Percentiles rank a stretch among this genome's conserved stretches.
These are phyloP conservation scores for Synanthedon tipuliformis DNA, from an alignment of 2,888 invertebrate genomes.

Conservation along the genomic window DNA sequence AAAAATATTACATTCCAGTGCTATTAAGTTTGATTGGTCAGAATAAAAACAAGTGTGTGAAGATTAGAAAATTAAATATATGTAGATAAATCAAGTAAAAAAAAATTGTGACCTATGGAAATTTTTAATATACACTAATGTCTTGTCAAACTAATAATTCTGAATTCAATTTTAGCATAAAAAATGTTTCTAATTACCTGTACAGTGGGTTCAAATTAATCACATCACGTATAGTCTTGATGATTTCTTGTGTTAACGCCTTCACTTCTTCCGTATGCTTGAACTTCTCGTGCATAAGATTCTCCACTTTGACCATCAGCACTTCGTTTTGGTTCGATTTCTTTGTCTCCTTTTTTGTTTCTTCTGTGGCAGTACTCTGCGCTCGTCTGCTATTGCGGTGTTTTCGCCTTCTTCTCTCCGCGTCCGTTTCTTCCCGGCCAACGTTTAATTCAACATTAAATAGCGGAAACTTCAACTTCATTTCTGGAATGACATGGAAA, in stretches of 20 bases:
- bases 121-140: no score
- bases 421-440: constrained; percentile 80
- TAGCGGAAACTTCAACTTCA: constrained; percentile 86
- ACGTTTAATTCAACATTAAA: constrained; percentile 86
- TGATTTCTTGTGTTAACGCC: constrained; percentile 95
- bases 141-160: no score
- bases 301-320: constrained; percentile 95
- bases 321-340: constrained; percentile 56
- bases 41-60: no score
- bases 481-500: constrained; percentile 51
- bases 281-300: constrained; percentile 89
- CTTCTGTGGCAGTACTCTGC: constrained; percentile 8
- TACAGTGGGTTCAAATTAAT: constrained; percentile 97
- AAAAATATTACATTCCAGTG: neutral
- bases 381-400: constrained; percentile 44
- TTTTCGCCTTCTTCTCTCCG: constrained; percentile 67
- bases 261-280: constrained; percentile 95
- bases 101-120: no score
- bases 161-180: no score
- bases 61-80: no score
- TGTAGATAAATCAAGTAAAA: no score
- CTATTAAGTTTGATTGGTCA: no score
- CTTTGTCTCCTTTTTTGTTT: constrained; percentile 21
- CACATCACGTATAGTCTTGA: constrained; percentile 97
- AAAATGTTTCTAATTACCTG: constrained; percentile 40